These are phyloP conservation scores for Metopia argyrocephala DNA, from an alignment of 2,888 invertebrate species.

Conservation along the genomic window DNA sequence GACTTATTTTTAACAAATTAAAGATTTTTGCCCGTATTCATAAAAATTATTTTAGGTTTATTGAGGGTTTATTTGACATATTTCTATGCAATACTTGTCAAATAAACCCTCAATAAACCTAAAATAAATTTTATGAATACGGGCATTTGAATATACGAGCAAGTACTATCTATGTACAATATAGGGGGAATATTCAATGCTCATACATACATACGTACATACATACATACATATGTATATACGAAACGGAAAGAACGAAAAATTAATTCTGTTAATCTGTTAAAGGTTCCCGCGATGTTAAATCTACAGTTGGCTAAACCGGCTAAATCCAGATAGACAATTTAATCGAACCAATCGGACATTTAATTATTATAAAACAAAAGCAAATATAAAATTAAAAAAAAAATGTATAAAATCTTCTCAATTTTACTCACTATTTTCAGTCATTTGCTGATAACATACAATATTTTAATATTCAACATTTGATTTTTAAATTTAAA, in stretches of 20 bases:
- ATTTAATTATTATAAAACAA: constrained; percentile 39
- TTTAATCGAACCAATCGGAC: constrained; percentile 46
- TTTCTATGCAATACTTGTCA: too few relatives aligned
- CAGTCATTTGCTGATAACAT: constrained; percentile 48
- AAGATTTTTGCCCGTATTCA: too few relatives aligned
- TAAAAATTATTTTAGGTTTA: too few relatives aligned
- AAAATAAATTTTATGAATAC: too few relatives aligned
- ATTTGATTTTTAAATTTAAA: constrained; percentile 34
- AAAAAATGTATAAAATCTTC: neutral
- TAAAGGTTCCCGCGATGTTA: constrained; percentile 49
- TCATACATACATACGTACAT: too few relatives aligned
- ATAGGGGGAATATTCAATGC: too few relatives aligned
- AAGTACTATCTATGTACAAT: too few relatives aligned
- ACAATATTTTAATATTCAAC: constrained; percentile 43
- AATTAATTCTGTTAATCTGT: constrained; percentile 37
- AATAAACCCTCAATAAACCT: too few relatives aligned
- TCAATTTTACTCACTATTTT: constrained; percentile 8
- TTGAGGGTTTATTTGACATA: too few relatives aligned
- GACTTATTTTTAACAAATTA: constrained; percentile 28
- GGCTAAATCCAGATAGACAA: constrained; percentile 46
- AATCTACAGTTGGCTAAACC: constrained; percentile 33
- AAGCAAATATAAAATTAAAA: neutral
- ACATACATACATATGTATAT: too few relatives aligned
- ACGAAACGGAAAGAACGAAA: constrained; percentile 18
- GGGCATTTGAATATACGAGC: too few relatives aligned